These are phyloP conservation scores for Paelopatides confundens DNA, from an alignment of 53 echinoderm and acorn worm species.

Conservation along the genomic window DNA sequence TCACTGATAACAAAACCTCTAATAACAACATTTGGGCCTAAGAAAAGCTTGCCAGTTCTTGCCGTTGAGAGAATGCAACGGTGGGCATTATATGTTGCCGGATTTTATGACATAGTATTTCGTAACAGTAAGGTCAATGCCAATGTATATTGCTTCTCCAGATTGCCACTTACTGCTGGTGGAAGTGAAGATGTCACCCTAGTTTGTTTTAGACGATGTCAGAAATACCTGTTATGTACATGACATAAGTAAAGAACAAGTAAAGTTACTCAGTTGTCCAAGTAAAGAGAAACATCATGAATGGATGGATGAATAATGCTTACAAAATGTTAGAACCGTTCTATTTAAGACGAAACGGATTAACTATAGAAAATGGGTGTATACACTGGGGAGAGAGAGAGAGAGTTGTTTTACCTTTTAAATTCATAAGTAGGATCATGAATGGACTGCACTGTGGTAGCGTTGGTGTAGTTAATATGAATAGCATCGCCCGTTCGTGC, in stretches of 20 bases:
- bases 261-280: too few relatives aligned
- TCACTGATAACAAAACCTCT: conserved; percentile 66
- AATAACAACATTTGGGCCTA: conserved; percentile 45
- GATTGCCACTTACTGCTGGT: conserved; percentile 39
- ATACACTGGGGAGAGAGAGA: too few relatives aligned
- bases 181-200: too few relatives aligned
- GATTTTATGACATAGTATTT: conserved; percentile 64
- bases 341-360: conserved; percentile 9
- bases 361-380: too few relatives aligned
- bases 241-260: conserved; percentile 10
- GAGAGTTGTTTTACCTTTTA: conserved; percentile 39
- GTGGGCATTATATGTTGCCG: conserved; percentile 55
- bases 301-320: conserved; percentile 53
- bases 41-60: conserved; percentile 48
- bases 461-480: conserved; percentile 40
- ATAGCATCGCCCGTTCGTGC: not conserved
- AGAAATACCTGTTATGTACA: too few relatives aligned
- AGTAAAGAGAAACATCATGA: not conserved
- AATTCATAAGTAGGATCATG: too few relatives aligned
- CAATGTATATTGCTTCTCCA: too few relatives aligned
- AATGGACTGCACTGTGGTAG: too few relatives aligned
- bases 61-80: too few relatives aligned
- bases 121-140: conserved; percentile 50
- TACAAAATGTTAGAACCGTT: conserved; percentile 15
- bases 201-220: too few relatives aligned